Percentiles rank a stretch among this genome's conserved stretches.
Conservation (phyloP, 2,797 vertebrate genomes). For the Melanotaenia parkinsoni region DNA sequence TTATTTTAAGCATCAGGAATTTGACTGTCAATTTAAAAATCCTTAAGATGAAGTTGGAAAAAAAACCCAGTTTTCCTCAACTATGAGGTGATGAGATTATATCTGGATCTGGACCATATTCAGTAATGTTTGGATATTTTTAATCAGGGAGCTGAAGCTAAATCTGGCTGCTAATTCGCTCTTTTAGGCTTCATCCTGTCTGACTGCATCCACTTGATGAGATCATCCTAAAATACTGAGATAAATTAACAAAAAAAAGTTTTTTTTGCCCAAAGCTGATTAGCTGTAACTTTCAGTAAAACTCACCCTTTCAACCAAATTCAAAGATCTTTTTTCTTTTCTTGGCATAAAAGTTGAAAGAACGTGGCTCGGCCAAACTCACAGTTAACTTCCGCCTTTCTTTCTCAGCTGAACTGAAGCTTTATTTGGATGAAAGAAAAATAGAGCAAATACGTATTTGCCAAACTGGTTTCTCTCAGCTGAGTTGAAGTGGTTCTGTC, state of each 20-base stretch:
- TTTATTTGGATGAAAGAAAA: slow-evolving; percentile 51
- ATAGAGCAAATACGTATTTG: slow-evolving; percentile 38
- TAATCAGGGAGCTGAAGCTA: slow-evolving; percentile 1
- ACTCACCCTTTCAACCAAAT: slow-evolving; percentile 50
- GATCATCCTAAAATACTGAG: slow-evolving; percentile 34
- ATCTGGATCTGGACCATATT: neutral
- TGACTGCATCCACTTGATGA: slow-evolving; percentile 19
- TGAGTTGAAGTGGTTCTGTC: slow-evolving; percentile 15
- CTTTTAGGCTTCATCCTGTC: slow-evolving; percentile 1
- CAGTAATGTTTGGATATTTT: neutral
- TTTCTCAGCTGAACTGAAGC: slow-evolving; percentile 40
- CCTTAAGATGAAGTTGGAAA: too few relatives aligned
- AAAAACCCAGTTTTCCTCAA: too few relatives aligned
- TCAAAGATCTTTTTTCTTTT: slow-evolving; percentile 55
- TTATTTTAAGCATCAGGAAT: too few relatives aligned
- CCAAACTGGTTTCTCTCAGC: slow-evolving; percentile 45
- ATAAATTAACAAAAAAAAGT: slow-evolving; percentile 5
- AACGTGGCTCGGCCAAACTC: slow-evolving; percentile 45
- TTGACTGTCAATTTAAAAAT: too few relatives aligned
- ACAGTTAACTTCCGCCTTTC: slow-evolving; percentile 38
- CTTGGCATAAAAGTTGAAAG: slow-evolving; percentile 50
- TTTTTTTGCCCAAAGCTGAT: slow-evolving; percentile 39
- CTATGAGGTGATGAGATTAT: neutral
- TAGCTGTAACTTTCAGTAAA: slow-evolving; percentile 46
- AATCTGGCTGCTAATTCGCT: neutral